Evolutionary conservation across 2,797 vertebrate genomes (phyloP), one percentile per base, ranked within the genome.

Genomic region (Gallinago stenura): DNA sequence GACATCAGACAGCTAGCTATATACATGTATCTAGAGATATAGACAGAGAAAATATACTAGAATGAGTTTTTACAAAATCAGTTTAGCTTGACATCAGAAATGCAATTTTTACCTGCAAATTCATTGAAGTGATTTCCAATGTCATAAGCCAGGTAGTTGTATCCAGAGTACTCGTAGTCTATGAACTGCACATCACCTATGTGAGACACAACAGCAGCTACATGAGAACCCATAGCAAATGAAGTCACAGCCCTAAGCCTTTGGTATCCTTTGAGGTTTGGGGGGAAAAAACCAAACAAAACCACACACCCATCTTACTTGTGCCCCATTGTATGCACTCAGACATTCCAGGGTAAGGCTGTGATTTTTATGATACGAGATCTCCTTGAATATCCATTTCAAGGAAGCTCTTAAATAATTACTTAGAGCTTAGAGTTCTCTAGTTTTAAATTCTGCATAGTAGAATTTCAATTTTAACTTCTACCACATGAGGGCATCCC

Each of bases 71-170:
- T 20, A 50, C 30, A 46, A 84, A 58, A 46, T 4, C n/a, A 69
- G 18, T 21, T 72, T 37, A n/a, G 5, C 39, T 81, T 48, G 39
- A 84, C 41, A 43, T 61, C 62, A 68, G 18, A 62, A 92, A 72
- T 19, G 9, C 10, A 46, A 5, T 31, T 82, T 96, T 97, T 95
- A 99, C 99, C 99, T 98, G 99, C 99, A 98, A 99, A 99, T 97
- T 99, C 99, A 97, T 99, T 99, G 98, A 99, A 99, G 98, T 99
- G 99, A 96, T 99, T 99, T 95, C 99, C 99, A 97, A 99, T 99
- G 97, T 99, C 99, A 97, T 98, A 99, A 96, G 99, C 99, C 98
- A 99, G 98, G 97, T 99, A 99, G 98, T 99, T 99, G 98, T 99
- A 99, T 92, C 99, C 99, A 97, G 99, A 99, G 39, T 99, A 99